Conservation (phyloP, 2,888 invertebrate species). For the Linyphia triangularis region DNA sequence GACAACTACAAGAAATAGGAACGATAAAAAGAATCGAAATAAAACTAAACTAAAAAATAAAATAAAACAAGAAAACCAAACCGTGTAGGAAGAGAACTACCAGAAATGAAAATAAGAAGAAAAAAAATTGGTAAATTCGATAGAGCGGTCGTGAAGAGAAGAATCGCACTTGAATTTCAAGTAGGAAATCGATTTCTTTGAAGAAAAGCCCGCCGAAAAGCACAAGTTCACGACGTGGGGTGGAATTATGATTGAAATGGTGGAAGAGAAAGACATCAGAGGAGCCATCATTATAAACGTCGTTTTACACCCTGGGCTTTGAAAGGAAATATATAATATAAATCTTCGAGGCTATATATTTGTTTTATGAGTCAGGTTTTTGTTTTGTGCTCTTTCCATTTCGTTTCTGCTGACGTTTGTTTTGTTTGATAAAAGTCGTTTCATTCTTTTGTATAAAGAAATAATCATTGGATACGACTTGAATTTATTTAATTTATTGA, state of each 20-base stretch:
- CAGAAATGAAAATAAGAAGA: not conserved
- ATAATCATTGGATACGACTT: not conserved
- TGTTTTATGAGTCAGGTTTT: constrained; percentile 50
- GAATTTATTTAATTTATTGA: no score
- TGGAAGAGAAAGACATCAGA: constrained; percentile 57
- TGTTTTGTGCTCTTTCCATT: constrained; percentile 10
- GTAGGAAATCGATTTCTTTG: constrained; percentile 67
- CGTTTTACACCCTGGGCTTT: constrained; percentile 68
- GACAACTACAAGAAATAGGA: not conserved
- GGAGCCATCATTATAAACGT: constrained; percentile 70
- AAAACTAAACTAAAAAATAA: not conserved
- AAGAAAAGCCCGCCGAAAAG: constrained; percentile 47
- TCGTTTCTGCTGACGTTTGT: constrained; percentile 12
- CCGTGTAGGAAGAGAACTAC: not conserved
- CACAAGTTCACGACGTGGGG: constrained; percentile 64
- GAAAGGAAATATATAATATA: constrained; percentile 69
- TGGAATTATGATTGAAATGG: constrained; percentile 70
- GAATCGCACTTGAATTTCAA: constrained; percentile 74
- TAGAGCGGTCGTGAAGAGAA: constrained; percentile 60
- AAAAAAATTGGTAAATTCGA: constrained; percentile 59
- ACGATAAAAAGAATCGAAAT: constrained; percentile 44
- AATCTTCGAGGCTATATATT: constrained; percentile 47
- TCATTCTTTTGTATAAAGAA: not conserved
- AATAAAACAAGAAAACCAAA: not conserved
- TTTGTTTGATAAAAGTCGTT: not conserved